Conservation (phyloP, 2,113 vertebrate species). For the Pollimyrus isidori region DNA sequence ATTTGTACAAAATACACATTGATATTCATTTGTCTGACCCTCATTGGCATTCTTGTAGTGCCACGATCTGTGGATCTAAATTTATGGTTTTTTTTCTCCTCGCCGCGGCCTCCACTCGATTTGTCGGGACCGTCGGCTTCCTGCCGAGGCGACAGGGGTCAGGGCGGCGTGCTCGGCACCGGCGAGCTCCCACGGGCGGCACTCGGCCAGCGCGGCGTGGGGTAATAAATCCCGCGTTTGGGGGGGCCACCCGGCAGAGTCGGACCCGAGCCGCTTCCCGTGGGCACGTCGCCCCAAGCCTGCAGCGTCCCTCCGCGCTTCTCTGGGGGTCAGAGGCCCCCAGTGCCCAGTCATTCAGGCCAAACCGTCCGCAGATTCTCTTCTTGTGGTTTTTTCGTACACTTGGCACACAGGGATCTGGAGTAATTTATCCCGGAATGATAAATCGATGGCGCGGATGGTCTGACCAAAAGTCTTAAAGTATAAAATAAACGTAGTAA, state of each 20-base stretch:
- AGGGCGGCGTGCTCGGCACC: constrained; percentile 44
- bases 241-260: constrained; percentile 44
- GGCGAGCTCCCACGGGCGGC: constrained; percentile 50
- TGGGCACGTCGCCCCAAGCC: constrained; percentile 58
- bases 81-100: constrained; percentile 49
- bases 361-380: constrained; percentile 71
- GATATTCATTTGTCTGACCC: constrained; percentile 42
- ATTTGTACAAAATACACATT: constrained; percentile 62
- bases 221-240: constrained; percentile 61
- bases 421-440: constrained; percentile 57
- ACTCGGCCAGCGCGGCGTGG: constrained; percentile 18
- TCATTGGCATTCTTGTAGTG: constrained; percentile 48
- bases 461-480: constrained; percentile 47
- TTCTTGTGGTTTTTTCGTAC: constrained; percentile 47
- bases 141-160: constrained; percentile 51
- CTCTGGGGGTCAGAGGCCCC: constrained; percentile 72
- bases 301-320: constrained; percentile 67
- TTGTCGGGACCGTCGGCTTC: constrained; percentile 49
- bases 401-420: constrained; percentile 33
- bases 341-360: constrained; percentile 80
- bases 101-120: constrained; percentile 33
- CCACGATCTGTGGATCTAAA: constrained; percentile 34
- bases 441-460: constrained; percentile 50
- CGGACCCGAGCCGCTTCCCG: constrained; percentile 65
- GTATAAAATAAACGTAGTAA: constrained; percentile 68